Evolutionary conservation across 2,113 vertebrate species (phyloP).

Genomic region (Spizaetus ornatus): DNA sequence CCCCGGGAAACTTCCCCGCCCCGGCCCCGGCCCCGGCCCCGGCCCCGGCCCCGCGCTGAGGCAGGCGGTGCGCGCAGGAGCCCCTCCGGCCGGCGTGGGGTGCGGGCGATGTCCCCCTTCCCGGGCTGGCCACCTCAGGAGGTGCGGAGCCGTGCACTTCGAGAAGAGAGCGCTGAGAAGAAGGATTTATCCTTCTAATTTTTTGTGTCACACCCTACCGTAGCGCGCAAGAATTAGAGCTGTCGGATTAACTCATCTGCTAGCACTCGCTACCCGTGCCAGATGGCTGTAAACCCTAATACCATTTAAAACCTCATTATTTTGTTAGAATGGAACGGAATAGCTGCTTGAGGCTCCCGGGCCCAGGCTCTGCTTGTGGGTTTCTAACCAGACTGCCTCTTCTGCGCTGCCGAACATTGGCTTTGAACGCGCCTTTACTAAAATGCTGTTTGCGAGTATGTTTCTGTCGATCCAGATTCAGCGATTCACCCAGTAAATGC

Average conservation of each 20-base stretch:
- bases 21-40: too few relatives aligned
- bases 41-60: too few relatives aligned
- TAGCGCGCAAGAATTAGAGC: background rate
- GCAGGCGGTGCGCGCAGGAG: accelerated
- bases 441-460: accelerated
- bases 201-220: background rate
- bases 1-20: too few relatives aligned
- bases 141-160: accelerated
- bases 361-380: background rate
- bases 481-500: background rate
- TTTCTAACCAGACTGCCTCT: background rate
- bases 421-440: accelerated
- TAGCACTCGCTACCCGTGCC: accelerated
- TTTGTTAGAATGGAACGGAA: background rate
- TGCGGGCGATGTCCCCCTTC: accelerated
- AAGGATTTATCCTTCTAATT: accelerated
- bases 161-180: background rate
- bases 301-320: background rate
- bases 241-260: background rate
- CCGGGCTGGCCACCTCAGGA: accelerated
- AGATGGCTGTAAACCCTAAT: background rate
- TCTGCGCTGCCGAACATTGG: accelerated
- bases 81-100: accelerated
- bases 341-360: background rate
- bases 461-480: background rate